phyloP scores from a whole-genome alignment of 2,797 vertebrate species.

The Falco novaeseelandiae region DNA sequence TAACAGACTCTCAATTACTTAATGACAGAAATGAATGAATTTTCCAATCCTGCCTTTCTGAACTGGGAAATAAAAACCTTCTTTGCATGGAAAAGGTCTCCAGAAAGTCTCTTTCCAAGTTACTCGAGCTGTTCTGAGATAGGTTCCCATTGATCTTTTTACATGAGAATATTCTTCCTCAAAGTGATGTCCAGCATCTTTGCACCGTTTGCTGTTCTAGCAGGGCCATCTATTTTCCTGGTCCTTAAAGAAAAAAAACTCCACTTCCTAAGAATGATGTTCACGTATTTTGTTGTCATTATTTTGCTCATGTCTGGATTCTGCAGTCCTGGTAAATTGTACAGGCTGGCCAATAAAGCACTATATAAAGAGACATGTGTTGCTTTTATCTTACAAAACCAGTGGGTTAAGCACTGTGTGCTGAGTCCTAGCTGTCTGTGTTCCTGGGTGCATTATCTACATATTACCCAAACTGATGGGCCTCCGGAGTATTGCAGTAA shows the following conservation, averaged over 20 bases:
- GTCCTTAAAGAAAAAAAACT: background rate
- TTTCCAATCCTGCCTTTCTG: background rate
- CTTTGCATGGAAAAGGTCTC: background rate
- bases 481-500: background rate
- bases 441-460: background rate
- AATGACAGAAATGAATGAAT: background rate
- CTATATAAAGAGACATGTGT: background rate
- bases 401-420: background rate
- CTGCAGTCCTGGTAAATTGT: background rate
- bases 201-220: background rate
- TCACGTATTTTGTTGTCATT: background rate
- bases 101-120: background rate
- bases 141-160: background rate
- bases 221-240: background rate
- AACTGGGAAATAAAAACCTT: background rate
- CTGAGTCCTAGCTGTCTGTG: background rate
- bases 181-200: background rate
- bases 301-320: background rate
- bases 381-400: background rate
- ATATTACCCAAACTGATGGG: background rate
- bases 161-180: background rate
- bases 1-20: constrained; percentile 34
- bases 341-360: background rate
- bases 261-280: background rate
- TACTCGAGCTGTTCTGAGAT: background rate